Evolutionary conservation across 35 echinoderm and acorn worm species (phyloP).

Genomic region (Ophiothrix spiculata): DNA sequence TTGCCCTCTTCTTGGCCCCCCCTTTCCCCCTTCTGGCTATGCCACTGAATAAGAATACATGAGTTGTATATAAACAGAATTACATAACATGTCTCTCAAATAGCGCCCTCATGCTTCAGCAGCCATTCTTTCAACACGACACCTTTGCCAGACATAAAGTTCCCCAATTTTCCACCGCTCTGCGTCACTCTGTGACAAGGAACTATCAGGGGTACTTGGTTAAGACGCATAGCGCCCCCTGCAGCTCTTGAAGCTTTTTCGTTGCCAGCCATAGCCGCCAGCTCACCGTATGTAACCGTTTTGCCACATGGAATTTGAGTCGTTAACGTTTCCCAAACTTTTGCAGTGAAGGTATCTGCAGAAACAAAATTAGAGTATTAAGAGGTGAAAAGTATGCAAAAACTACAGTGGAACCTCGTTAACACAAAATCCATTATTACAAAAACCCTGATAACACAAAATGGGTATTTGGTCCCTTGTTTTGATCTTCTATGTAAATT

Average conservation of each 20-base stretch:
- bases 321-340: slow-evolving; percentile 71
- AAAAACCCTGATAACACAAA: no score
- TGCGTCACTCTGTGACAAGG: slow-evolving; percentile 85
- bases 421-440: no score
- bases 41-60: no score
- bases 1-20: no score
- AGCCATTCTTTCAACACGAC: slow-evolving; percentile 82
- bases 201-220: slow-evolving; percentile 75
- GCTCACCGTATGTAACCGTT: slow-evolving; percentile 81
- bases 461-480: no score
- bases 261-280: slow-evolving; percentile 80
- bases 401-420: no score
- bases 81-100: no score
- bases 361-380: no score
- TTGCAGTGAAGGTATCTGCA: slow-evolving; percentile 80
- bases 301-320: slow-evolving; percentile 68
- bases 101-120: slow-evolving; percentile 73
- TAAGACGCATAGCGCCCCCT: slow-evolving; percentile 84
- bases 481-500: no score
- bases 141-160: slow-evolving; percentile 89
- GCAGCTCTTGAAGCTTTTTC: slow-evolving; percentile 71
- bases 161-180: slow-evolving; percentile 78
- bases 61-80: no score
- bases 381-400: no score
- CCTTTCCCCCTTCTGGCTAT: no score